Percentiles rank a stretch among this genome's conserved stretches.
Evolutionary conservation across 2,113 vertebrate species (phyloP).

Genomic region (Oxyura jamaicensis): DNA sequence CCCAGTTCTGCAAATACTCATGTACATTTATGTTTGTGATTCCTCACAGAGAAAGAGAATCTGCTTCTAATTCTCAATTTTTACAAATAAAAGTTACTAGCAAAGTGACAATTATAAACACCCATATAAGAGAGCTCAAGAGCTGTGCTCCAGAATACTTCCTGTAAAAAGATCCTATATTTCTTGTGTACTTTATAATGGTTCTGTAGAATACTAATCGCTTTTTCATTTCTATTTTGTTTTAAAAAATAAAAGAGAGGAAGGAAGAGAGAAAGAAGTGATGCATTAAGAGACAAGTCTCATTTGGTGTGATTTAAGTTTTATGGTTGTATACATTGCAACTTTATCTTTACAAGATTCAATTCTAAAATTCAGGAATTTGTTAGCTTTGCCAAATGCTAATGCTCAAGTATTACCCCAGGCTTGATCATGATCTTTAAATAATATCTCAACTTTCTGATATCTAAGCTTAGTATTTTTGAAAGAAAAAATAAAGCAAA

Average conservation of each 20-base stretch:
- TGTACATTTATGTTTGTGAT: neutral
- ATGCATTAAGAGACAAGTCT: neutral
- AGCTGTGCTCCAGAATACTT: neutral
- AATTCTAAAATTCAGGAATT: neutral
- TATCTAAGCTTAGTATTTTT: neutral
- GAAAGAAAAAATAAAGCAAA: neutral
- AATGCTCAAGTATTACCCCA: neutral
- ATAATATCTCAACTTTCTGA: neutral
- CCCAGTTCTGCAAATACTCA: neutral
- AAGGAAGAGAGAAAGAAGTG: neutral
- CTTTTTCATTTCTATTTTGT: neutral
- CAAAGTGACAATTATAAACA: neutral
- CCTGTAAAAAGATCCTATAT: neutral
- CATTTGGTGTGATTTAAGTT: accelerated
- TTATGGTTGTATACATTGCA: neutral
- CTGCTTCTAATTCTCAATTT: neutral
- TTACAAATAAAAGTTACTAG: neutral
- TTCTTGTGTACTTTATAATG: neutral
- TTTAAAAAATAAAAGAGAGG: neutral
- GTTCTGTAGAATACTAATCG: neutral
- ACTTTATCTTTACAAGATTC: neutral
- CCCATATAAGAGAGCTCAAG: neutral
- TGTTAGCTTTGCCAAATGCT: neutral
- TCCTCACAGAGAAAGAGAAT: neutral
- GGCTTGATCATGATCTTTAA: neutral